These are phyloP conservation scores for Arenaria interpres DNA, from an alignment of 2,113 vertebrate genomes.

Conservation along the genomic window DNA sequence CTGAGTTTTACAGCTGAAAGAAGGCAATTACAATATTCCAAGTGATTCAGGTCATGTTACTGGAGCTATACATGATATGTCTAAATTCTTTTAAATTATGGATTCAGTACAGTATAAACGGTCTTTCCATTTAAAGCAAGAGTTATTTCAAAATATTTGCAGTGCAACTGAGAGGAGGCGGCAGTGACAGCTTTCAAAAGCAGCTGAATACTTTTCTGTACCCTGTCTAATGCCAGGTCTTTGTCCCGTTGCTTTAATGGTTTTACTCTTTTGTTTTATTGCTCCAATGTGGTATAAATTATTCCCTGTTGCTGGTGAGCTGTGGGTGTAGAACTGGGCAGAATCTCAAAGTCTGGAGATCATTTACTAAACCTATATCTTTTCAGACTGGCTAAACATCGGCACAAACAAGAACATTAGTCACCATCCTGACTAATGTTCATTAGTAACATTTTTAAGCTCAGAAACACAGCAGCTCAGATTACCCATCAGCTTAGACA, in stretches of 20 bases:
- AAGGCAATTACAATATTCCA: neutral
- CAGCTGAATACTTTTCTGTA: neutral
- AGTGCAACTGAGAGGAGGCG: neutral
- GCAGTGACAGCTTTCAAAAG: neutral
- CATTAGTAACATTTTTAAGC: neutral
- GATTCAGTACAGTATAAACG: neutral
- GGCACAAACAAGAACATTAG: slow-evolving; percentile 20
- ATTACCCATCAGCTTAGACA: neutral
- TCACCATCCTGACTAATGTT: neutral
- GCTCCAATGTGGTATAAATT: neutral
- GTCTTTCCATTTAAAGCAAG: neutral
- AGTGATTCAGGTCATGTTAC: neutral
- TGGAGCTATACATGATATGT: neutral
- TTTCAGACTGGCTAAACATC: slow-evolving; percentile 20
- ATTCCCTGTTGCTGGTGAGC: neutral
- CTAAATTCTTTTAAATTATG: neutral
- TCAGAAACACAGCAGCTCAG: neutral
- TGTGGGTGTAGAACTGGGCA: slow-evolving; percentile 4
- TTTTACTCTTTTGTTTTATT: neutral
- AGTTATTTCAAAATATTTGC: neutral
- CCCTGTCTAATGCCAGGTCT: neutral
- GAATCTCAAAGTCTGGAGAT: slow-evolving; percentile 25
- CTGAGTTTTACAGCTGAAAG: neutral
- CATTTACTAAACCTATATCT: slow-evolving; percentile 34
- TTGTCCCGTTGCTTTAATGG: neutral